Percentiles rank a stretch among this genome's conserved stretches.
Evolutionary conservation across 2,797 vertebrate species (phyloP).

Genomic region (Ctenopoma kingsleyae): DNA sequence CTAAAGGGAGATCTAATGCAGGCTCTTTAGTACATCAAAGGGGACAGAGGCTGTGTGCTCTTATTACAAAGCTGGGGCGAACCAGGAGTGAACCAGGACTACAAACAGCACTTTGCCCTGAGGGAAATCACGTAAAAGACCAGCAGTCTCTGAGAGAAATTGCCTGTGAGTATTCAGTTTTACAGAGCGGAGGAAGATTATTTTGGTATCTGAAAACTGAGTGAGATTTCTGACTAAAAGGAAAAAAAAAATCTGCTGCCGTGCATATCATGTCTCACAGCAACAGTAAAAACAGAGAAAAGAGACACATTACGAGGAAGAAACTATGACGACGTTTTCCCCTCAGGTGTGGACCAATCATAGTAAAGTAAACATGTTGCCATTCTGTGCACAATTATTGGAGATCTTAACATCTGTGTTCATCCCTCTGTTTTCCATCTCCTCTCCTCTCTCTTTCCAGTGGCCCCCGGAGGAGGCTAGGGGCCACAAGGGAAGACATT

Average conservation of each 20-base stretch:
- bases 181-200: constrained; percentile 11
- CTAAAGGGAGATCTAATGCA: constrained; percentile 44
- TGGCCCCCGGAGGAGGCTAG: constrained; percentile 35
- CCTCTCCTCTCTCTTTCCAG: constrained; percentile 38
- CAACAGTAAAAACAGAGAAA: constrained; percentile 7
- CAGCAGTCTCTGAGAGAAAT: constrained; percentile 12
- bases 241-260: background rate
- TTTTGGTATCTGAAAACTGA: background rate
- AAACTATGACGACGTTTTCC: constrained; percentile 53
- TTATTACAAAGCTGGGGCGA: constrained; percentile 51
- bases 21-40: constrained; percentile 69
- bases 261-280: constrained; percentile 1
- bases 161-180: constrained; percentile 7
- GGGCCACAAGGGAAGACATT: constrained; percentile 53
- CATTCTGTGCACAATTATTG: constrained; percentile 42
- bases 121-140: constrained; percentile 34
- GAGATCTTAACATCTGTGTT: constrained; percentile 60
- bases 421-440: constrained; percentile 67
- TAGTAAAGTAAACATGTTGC: constrained; percentile 80
- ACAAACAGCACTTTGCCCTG: constrained; percentile 24
- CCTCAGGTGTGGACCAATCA: constrained; percentile 67
- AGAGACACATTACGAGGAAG: constrained; percentile 20
- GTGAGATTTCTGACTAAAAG: constrained; percentile 1
- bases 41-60: constrained; percentile 37
- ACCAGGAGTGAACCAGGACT: constrained; percentile 41